Evolutionary conservation across 2,113 vertebrate species (phyloP).

Genomic region (Glareola pratincola): DNA sequence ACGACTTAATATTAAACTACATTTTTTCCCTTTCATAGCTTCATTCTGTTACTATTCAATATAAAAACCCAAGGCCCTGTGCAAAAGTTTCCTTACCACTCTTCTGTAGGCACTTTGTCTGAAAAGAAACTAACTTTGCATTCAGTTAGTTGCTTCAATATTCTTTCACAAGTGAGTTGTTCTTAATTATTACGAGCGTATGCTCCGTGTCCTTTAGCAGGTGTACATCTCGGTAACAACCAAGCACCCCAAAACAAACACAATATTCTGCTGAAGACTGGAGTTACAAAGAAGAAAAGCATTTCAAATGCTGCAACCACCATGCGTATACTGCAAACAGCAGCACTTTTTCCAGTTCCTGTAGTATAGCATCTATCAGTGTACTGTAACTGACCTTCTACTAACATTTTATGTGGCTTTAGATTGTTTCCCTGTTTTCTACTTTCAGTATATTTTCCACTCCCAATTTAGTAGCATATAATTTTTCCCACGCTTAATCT

Average conservation of each 20-base stretch:
- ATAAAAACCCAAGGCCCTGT: neutral
- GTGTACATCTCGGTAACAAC: neutral
- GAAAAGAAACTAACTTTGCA: neutral
- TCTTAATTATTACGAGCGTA: neutral
- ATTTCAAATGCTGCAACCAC: neutral
- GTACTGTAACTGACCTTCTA: neutral
- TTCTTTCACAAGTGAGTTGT: neutral
- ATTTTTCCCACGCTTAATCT: neutral
- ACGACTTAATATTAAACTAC: neutral
- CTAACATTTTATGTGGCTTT: neutral
- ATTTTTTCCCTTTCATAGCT: neutral
- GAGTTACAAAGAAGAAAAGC: neutral
- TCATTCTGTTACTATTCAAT: neutral
- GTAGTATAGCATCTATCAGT: neutral
- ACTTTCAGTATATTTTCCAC: neutral
- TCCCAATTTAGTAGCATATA: neutral
- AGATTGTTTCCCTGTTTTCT: neutral
- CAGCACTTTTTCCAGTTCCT: neutral
- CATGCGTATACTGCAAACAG: neutral
- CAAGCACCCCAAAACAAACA: neutral
- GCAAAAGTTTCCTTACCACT: neutral
- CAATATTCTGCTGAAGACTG: neutral
- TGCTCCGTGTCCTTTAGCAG: fast-evolving
- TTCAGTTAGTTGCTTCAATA: neutral
- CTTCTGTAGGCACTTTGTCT: neutral